Evolutionary conservation across 2,888 invertebrate species (phyloP), one percentile per base, ranked within the genome.

Genomic region (Diaperis boleti): DNA sequence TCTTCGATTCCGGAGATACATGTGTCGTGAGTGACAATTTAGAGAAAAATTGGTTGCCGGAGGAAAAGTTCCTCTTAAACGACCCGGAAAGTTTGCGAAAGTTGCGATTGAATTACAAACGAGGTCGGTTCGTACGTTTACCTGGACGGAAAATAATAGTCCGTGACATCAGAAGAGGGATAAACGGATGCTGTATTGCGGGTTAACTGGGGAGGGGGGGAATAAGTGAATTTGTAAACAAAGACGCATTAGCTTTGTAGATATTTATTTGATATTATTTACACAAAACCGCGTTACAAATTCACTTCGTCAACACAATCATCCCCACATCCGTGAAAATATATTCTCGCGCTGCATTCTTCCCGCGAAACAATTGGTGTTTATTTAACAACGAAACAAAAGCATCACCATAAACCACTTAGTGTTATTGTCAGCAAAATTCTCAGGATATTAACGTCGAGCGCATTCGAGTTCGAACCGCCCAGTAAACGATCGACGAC

Each of bases 201-300:
- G n/a, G n/a, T n/a, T n/a, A 8, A 26, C 26, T n/a, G 6, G 26
- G 6, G 6, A 6, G n/a, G n/a, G n/a, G n/a, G n/a, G 17, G 17
- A 1, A n/a, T 42, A 17, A 15, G 31, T 15, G 13, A 20, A 44
- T 26, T 26, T 10, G 5, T 22, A 3, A 17, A 35, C 33, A 49
- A 33, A 35, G 13, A 17, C 17, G 7, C 15, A 15, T 17, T 11
- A 10, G 18, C 14, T 49, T 52, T 22, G 35, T 35, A 56, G 44
- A 56, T 45, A 56, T 56, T 56, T 56, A 56, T 56, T 55, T 45
- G 1, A 42, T 29, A 56, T 26, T 26, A 26, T 45, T 56, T 56
- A 56, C 56, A 56, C 56, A 45, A 56, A 56, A 56, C 26, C 29
- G n/a, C n/a, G 33, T 56, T 56, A 56, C 13, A 56, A 56, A 56